phyloP scores from a whole-genome alignment of 2,888 invertebrate species.

The Ophion ventricosus region DNA sequence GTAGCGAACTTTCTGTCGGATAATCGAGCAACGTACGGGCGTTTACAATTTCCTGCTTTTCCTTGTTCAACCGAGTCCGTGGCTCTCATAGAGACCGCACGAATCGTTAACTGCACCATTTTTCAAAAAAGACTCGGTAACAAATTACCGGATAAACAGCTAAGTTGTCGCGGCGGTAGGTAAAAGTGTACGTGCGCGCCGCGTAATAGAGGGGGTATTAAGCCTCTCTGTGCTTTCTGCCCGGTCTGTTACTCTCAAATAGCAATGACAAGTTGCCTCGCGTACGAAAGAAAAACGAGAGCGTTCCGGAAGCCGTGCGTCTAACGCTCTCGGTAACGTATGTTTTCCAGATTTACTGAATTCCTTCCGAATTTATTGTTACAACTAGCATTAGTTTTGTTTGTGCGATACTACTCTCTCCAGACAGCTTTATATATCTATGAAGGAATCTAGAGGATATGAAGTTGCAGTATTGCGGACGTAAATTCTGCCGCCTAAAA shows the following conservation, averaged over 20 bases:
- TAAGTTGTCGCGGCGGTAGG: constrained; percentile 58
- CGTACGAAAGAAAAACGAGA: constrained; percentile 49
- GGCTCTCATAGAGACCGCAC: constrained; percentile 38
- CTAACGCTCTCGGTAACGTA: constrained; percentile 39
- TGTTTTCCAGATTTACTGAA: constrained; percentile 59
- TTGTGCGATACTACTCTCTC: constrained; percentile 12
- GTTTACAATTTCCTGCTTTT: constrained; percentile 65
- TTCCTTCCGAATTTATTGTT: constrained; percentile 58
- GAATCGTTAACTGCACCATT: constrained; percentile 47
- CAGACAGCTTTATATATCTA: constrained; percentile 18
- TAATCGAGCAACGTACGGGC: constrained; percentile 14
- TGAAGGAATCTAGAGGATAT: constrained; percentile 1
- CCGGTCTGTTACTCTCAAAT: constrained; percentile 22
- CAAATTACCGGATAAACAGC: constrained; percentile 59
- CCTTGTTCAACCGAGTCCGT: constrained; percentile 58
- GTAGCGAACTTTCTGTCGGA: constrained; percentile 48
- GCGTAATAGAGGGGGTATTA: constrained; percentile 5
- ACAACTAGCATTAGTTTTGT: constrained; percentile 27
- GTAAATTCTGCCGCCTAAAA: neutral
- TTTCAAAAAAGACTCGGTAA: constrained; percentile 49
- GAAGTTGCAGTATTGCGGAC: constrained; percentile 4
- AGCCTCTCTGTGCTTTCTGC: constrained; percentile 15
- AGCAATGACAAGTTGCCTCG: constrained; percentile 33
- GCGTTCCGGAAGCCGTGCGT: constrained; percentile 59
- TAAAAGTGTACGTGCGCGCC: constrained; percentile 32